A percentile compares a stretch with the other conserved stretches of the same genome.
Conservation (phyloP, 2,888 invertebrate genomes). For the Fabriciana adippe region DNA sequence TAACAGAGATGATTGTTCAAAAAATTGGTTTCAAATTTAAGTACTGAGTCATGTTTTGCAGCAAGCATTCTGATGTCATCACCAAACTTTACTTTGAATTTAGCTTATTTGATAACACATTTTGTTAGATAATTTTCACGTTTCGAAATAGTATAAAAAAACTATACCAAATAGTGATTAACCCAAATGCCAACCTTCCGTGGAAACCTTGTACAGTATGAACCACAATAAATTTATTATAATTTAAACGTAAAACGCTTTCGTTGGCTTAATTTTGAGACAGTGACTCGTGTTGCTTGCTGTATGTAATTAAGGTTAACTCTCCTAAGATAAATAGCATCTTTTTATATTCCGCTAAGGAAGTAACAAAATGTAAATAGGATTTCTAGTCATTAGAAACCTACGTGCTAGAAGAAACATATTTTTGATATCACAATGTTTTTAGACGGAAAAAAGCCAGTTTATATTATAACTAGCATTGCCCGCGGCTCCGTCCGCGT, state of each 20-base stretch:
- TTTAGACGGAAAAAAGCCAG: not conserved
- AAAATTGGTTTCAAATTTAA: not conserved
- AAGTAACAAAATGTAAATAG: conserved; percentile 30
- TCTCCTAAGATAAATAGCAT: conserved; percentile 33
- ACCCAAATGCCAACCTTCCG: conserved; percentile 41
- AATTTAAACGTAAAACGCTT: not conserved
- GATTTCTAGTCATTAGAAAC: conserved; percentile 34
- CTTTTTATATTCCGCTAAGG: conserved; percentile 26
- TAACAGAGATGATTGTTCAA: conserved; percentile 5
- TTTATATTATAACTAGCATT: no score
- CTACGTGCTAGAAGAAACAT: conserved; percentile 19
- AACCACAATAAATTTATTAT: conserved; percentile 4
- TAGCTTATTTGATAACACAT: not conserved
- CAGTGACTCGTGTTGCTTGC: conserved; percentile 12
- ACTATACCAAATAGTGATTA: conserved; percentile 30
- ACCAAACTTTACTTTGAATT: not conserved
- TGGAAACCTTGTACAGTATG: conserved; percentile 38
- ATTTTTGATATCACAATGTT: conserved; percentile 24
- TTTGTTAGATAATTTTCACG: conserved; percentile 12
- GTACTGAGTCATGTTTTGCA: not conserved
- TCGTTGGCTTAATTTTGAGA: not conserved
- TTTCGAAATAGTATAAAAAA: conserved; percentile 23
- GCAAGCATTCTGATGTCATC: not conserved
- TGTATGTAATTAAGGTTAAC: conserved; percentile 34
- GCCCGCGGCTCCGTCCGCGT: no score